These are phyloP conservation scores for Trypoxylus dichotomus DNA, from an alignment of 1,140 invertebrate species.

Conservation along the genomic window DNA sequence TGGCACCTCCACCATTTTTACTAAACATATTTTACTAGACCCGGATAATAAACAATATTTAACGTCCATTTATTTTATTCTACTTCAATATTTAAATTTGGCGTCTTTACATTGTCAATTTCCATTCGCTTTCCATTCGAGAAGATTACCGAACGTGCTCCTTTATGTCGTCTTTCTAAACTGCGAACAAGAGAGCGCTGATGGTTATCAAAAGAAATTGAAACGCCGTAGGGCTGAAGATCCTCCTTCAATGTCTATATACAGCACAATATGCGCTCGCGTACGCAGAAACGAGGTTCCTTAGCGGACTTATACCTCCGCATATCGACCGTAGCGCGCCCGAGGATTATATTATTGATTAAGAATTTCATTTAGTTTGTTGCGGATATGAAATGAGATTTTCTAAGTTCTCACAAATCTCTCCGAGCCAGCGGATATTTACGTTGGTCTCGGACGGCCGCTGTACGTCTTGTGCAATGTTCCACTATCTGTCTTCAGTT, in stretches of 20 bases:
- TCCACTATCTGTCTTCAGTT: neutral
- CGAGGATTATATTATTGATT: neutral
- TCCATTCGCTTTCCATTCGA: no score
- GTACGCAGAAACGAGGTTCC: neutral
- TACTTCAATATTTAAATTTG: no score
- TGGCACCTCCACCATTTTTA: no score
- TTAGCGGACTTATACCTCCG: neutral
- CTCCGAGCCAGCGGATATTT: neutral
- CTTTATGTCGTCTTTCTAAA: neutral
- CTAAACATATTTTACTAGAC: no score
- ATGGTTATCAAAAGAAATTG: conserved; percentile 3
- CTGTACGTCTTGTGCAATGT: neutral
- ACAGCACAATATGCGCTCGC: neutral
- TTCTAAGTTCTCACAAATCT: neutral
- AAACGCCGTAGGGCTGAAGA: neutral
- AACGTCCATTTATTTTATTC: no score
- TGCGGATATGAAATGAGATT: conserved; percentile 2
- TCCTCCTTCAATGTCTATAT: neutral
- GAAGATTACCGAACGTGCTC: no score
- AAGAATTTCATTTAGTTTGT: conserved; percentile 4
- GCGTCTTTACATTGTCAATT: no score
- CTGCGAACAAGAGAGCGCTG: neutral
- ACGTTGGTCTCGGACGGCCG: neutral
- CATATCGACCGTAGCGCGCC: neutral
- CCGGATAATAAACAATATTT: no score